Evolutionary conservation across 2,113 vertebrate species (phyloP).

Genomic region (Mormyrus iriodes): DNA sequence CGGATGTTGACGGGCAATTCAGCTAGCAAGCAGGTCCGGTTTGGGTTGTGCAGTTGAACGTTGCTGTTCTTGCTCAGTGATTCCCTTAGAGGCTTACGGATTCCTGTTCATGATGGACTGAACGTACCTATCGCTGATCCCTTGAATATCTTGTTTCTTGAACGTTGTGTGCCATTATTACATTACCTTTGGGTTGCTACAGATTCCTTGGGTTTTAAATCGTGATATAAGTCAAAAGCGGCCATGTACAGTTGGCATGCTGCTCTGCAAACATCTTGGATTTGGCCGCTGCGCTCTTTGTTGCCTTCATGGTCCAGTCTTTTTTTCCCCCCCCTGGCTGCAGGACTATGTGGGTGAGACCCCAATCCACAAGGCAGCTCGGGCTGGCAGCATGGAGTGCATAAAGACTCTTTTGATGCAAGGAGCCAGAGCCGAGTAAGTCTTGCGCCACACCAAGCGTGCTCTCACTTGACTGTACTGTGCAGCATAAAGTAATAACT

Average conservation of each 20-base stretch:
- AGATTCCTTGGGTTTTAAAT: neutral
- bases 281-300: neutral
- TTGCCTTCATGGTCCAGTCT: neutral
- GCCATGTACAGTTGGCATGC: neutral
- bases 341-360: constrained; percentile 94
- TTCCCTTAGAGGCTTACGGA: neutral
- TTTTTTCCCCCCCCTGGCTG: constrained; percentile 26
- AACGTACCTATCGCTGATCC: neutral
- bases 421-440: constrained; percentile 87
- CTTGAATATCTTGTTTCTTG: neutral
- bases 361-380: constrained; percentile 91
- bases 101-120: neutral
- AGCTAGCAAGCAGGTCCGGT: neutral
- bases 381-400: constrained; percentile 89
- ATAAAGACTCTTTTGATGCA: constrained; percentile 81
- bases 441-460: constrained; percentile 42
- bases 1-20: neutral
- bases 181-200: neutral
- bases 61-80: neutral
- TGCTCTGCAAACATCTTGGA: neutral
- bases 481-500: constrained; percentile 23
- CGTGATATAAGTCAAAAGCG: neutral
- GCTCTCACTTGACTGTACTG: constrained; percentile 3
- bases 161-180: neutral
- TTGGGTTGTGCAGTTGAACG: neutral